Base-by-base conservation (phyloP, 2,888 invertebrate species). In the Biston stratarius region DNA sequence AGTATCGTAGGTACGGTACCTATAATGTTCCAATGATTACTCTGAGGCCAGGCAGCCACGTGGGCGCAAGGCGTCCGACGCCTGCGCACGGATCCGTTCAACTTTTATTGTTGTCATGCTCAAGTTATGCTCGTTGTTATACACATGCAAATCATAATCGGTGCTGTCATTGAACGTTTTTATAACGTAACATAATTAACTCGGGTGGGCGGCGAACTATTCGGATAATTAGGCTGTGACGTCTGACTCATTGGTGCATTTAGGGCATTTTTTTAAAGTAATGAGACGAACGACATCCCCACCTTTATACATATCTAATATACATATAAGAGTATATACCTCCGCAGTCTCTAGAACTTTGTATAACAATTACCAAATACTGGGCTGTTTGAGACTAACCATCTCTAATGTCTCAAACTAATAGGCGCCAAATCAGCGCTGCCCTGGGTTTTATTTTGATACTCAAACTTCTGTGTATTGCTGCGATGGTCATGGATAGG, bases 141-240 rank as follows among this genome's bases (percentile, higher is more conserved):
- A 84, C 80, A 57, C 80, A 88, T 88, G 88, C 86, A 86, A 89
- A 89, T 88, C 77, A 83, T 82, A 81, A 81, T 80, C 74, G 70
- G 76, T 67, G 73, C 75, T 82, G 88, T 86, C 86, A 88, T 88
- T 86, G 84, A 83, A 74, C 74, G 83, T 88, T 89, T 89, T 90
- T 87, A 78, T 85, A 81, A 78, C 77, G 74, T 76, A 73, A 78
- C 74, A 74, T 78, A 77, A 83, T 84, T 83, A 83, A 75, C 67
- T 67, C 67, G 75, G 75, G 87, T 87, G 83, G 87, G 87, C 52
- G 81, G 51, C 48, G 9, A 45, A 57, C 70, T 69, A 71, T 75
- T 70, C 73, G 73, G 72, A 73, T 74, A 74, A 76, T 72, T 73
- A 74, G 62, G 44, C 34, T 61, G 56, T 42, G 36, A 34, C 44